A percentile compares a stretch with the other conserved stretches of the same genome.
Evolutionary conservation across 2,113 vertebrate species (phyloP).

Genomic region (Corydoras maculifer): DNA sequence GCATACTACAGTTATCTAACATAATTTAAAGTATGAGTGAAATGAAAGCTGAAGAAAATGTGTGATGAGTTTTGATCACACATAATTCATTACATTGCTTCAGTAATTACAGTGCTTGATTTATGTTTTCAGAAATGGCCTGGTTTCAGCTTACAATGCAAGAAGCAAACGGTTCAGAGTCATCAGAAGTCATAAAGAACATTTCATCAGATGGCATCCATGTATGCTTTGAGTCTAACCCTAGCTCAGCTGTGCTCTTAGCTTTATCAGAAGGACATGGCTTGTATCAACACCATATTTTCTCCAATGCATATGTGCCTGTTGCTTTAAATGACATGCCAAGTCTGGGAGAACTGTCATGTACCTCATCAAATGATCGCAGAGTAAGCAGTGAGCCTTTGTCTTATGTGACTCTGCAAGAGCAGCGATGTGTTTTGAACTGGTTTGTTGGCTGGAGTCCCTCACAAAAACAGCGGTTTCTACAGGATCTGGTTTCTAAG

Average conservation of each 20-base stretch:
- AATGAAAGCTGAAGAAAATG: too few relatives aligned
- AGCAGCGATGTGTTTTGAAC: conserved; percentile 79
- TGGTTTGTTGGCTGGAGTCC: conserved; percentile 77
- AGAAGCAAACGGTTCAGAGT: conserved; percentile 37
- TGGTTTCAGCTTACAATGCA: conserved; percentile 55
- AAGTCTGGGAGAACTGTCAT: conserved; percentile 55
- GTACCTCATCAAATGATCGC: conserved; percentile 38
- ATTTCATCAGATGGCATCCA: conserved; percentile 14
- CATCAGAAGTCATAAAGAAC: conserved; percentile 27
- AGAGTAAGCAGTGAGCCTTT: conserved; percentile 45
- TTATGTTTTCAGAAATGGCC: conserved; percentile 52
- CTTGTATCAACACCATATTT: conserved; percentile 33
- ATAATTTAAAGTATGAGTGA: too few relatives aligned
- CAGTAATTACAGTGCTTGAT: too few relatives aligned
- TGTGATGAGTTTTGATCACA: too few relatives aligned
- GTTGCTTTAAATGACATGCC: conserved; percentile 41
- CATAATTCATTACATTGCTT: too few relatives aligned
- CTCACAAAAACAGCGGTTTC: conserved; percentile 70
- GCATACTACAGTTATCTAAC: too few relatives aligned
- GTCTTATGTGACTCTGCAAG: conserved; percentile 77
- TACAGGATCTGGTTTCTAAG: conserved; percentile 78
- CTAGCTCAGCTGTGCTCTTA: not conserved
- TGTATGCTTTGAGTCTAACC: conserved; percentile 24
- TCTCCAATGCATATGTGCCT: conserved; percentile 46
- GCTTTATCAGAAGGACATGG: conserved; percentile 11